Evolutionary conservation across 2,888 invertebrate genomes (phyloP), one percentile per base, ranked within the genome.

Genomic region (Prosapia bicincta): DNA sequence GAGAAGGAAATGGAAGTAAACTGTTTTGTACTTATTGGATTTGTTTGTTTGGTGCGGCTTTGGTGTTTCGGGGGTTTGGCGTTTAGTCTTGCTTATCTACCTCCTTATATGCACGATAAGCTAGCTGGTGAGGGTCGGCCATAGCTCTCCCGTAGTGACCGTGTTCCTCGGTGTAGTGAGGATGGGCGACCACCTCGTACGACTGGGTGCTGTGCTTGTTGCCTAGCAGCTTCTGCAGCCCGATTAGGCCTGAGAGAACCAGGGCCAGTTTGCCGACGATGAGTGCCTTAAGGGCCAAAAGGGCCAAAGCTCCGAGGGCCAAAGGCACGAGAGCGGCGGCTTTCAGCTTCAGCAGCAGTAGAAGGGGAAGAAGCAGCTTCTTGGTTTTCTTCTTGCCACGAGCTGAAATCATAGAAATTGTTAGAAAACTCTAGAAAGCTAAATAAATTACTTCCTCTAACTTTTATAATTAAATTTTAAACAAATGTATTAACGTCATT

Each of bases 251-350:
- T 72, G 93, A 91, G 79, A 95, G 89, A 74, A 94, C 87, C 25
- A 95, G 88, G 3, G 95, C 94, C 78, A 95, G 90, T 88, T 95
- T 95, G 82, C 93, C 94, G 81, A 95, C 88, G 83, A 94, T 86
- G 80, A 95, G 88, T 78, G 95, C 95, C 88, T 95, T 95, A 88
- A 95, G 89, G 66, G 94, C 93, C 68, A 94, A 88, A 79, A 95
- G 88, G 74, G 93, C 94, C 82, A 95, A 89, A 81, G 87, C 88
- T 80, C 92, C 95, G 76, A 95, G 88, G 82, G 92, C 91, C 80
- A 95, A 86, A 30, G 94, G 94, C 81, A 93, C 90, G 79, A 95
- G 87, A 30, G 92, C 90, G 80, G 93, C 93, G 76, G 90, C 91
- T 87, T 95, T 95, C 84, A 95, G 85, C 83, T 93, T 93, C 83